Percentiles rank a stretch among this genome's conserved stretches.
Conservation (phyloP, 2,888 invertebrate species). For the Escarpia spicata region DNA sequence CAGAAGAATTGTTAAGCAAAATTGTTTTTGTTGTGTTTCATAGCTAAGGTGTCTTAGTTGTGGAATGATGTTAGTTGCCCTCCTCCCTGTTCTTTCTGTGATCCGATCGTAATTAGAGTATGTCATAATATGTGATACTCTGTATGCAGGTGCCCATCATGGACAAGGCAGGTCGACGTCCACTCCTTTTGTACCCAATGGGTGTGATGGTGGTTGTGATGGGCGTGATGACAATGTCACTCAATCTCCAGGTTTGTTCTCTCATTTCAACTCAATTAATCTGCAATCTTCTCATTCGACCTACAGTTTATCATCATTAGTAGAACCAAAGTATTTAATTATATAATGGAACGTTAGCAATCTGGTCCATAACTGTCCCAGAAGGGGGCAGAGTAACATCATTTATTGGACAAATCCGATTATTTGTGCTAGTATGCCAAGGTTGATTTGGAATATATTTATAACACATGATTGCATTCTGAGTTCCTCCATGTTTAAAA, state of each 20-base stretch:
- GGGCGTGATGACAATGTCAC: constrained; percentile 72
- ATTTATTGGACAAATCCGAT: too few species aligned
- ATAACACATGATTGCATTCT: too few species aligned
- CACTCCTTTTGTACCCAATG: constrained; percentile 85
- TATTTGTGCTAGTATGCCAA: too few species aligned
- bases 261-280: not conserved
- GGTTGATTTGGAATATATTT: too few species aligned
- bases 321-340: not conserved
- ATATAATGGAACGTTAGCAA: not conserved
- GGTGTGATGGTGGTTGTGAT: constrained; percentile 77
- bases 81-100: not conserved
- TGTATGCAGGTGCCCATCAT: constrained; percentile 80
- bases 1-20: too few species aligned
- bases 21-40: too few species aligned
- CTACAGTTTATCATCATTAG: not conserved
- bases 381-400: too few species aligned
- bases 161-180: constrained; percentile 94
- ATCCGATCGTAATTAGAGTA: not conserved
- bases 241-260: constrained; percentile 52
- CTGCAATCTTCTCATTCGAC: not conserved
- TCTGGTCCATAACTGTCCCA: too few species aligned
- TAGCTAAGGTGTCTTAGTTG: too few species aligned
- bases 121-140: not conserved
- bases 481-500: too few species aligned
- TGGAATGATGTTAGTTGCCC: too few species aligned